Evolutionary conservation across 2,888 invertebrate genomes (phyloP), one percentile per base, ranked within the genome.

Genomic region (Anodontia alba): DNA sequence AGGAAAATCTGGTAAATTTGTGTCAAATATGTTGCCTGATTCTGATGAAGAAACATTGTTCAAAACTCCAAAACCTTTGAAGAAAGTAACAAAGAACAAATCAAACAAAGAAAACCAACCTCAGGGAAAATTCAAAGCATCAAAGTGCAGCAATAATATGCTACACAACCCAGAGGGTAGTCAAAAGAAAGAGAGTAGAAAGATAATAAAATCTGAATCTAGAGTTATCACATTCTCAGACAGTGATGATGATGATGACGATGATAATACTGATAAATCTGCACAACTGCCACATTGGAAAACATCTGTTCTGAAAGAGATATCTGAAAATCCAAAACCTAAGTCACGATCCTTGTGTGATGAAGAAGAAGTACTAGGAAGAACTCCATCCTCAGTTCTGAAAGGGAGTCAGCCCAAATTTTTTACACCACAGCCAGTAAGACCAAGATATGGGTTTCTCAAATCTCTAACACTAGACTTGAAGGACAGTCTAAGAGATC

Each of bases 401-500:
- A 33, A 46, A 20, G 49, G 33, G 5, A 74, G 57, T 33, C 26
- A 54, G 8, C 51, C 31, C 12, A 77, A 54, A 29, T 26, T 70
- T 8, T 23, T 17, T 12, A 74, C 71, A 31, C 51, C 81, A 46
- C 67, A 20, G 15, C 46, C 71, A 33, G 71, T 74, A 15, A 43
- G 17, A 42, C n/a, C 26, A 5, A 79, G 77, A 26, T 74, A 78
- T 26, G 82, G 84, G 49, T 92, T 92, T 78, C 83, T 92, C n/a
- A 83, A 85, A 46, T 92, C 92, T 20, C 84, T 92, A 29, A 84
- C 87, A 8, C 42, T 49, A 7, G 75, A 82, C 20, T 51, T 84
- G 7, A 80, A 85, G 1, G 86, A 88, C 23, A 68, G 86, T 26
- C 80, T 76, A 31, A 77, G 90, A 71, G 84, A 91, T 71, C 80